phyloP scores from a whole-genome alignment of 2,797 vertebrate species.

The Lepilemur septentrionalis region DNA sequence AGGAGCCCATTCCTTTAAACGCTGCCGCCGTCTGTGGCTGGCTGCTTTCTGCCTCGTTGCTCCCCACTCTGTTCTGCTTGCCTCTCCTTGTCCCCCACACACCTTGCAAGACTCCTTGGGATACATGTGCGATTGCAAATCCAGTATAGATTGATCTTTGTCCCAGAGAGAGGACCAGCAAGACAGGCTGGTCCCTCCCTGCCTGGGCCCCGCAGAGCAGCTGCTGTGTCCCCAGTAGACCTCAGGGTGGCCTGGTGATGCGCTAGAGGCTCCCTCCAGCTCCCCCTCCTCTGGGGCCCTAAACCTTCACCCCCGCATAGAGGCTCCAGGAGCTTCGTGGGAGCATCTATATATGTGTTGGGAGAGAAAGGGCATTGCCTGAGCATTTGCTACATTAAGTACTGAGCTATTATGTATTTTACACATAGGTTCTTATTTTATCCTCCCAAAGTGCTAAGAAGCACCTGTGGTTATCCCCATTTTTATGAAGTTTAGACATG shows the following conservation, averaged over 20 bases:
- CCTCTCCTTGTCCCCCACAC: not conserved
- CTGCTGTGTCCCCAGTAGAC: not conserved
- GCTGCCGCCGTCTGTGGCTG: conserved; percentile 57
- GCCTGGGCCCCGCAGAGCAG: not conserved
- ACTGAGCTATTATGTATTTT: not conserved
- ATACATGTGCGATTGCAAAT: conserved; percentile 50
- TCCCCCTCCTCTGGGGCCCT: no score
- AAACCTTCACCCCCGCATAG: not conserved
- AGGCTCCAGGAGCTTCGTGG: not conserved
- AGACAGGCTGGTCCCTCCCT: not conserved
- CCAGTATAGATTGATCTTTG: conserved; percentile 36
- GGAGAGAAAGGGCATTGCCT: not conserved
- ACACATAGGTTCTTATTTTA: not conserved
- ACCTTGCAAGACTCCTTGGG: not conserved
- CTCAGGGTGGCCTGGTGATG: not conserved
- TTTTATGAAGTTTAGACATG: not conserved
- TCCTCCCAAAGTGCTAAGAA: not conserved
- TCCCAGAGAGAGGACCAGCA: not conserved
- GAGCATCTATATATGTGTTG: not conserved
- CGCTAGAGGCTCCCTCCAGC: not conserved
- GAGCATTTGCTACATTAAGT: no score
- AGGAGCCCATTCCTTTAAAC: conserved; percentile 70
- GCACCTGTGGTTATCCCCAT: not conserved
- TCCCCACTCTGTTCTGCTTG: not conserved
- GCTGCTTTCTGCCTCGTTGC: not conserved